These are phyloP conservation scores for Pseudolycoriella hygida DNA, from an alignment of 2,888 invertebrate genomes.

Conservation along the genomic window DNA sequence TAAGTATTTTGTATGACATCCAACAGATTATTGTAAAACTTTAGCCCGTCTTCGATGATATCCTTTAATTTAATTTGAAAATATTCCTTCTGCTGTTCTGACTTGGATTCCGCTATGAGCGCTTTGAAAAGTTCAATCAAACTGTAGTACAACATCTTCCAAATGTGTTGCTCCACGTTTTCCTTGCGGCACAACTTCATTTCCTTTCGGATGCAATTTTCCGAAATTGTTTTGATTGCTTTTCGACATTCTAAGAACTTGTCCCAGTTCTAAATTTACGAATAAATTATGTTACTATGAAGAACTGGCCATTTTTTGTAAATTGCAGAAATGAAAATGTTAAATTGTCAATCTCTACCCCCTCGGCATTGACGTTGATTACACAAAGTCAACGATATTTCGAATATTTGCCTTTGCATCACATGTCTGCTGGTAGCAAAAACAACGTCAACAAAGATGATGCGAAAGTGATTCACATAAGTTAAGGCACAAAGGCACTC, in stretches of 20 bases:
- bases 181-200: conserved; percentile 73
- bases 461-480: too few relatives aligned
- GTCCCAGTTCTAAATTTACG: conserved; percentile 33
- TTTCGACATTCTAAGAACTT: conserved; percentile 42
- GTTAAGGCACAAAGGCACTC: too few relatives aligned
- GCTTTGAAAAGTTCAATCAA: conserved; percentile 69
- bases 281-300: too few relatives aligned
- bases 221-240: conserved; percentile 44
- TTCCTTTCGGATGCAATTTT: conserved; percentile 52
- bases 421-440: too few relatives aligned
- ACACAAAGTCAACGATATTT: too few relatives aligned
- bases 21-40: conserved; percentile 60
- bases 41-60: conserved; percentile 57
- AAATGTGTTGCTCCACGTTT: conserved; percentile 77
- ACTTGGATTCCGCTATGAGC: conserved; percentile 34
- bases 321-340: too few relatives aligned
- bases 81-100: conserved; percentile 42
- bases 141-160: conserved; percentile 80
- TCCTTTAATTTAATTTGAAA: conserved; percentile 39
- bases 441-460: too few relatives aligned
- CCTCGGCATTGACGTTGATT: too few relatives aligned
- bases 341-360: too few relatives aligned
- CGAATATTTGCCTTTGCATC: too few relatives aligned
- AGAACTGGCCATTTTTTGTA: too few relatives aligned
- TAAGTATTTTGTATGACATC: conserved; percentile 55